phyloP scores from a whole-genome alignment of 2,888 invertebrate genomes.

The Achlya flavicornis region DNA sequence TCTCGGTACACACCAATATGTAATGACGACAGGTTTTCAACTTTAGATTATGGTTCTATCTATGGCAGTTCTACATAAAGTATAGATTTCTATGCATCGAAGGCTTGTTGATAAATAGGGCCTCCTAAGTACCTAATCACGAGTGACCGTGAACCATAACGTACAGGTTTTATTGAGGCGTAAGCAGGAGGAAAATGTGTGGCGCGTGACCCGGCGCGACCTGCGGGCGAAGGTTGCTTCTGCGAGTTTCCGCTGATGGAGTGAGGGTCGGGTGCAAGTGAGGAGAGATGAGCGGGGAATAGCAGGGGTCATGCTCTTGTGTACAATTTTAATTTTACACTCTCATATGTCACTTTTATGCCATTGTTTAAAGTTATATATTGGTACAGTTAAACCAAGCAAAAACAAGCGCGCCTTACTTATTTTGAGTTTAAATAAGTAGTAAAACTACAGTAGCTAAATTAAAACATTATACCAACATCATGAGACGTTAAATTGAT shows the following conservation, averaged over 20 bases:
- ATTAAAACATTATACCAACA: neutral
- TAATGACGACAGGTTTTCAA: too few species aligned
- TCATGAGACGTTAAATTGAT: neutral
- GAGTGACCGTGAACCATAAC: slow-evolving; percentile 41
- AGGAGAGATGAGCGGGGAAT: neutral
- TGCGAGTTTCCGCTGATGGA: neutral
- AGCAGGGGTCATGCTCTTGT: too few species aligned
- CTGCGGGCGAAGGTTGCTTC: neutral
- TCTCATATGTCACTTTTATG: too few species aligned
- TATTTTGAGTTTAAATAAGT: too few species aligned
- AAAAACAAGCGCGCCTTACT: too few species aligned
- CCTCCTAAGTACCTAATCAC: slow-evolving; percentile 32
- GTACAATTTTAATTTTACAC: too few species aligned
- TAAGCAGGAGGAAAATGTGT: slow-evolving; percentile 49
- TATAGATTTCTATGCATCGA: neutral
- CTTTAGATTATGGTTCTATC: neutral
- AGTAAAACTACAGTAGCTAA: neutral
- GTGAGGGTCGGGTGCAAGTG: neutral
- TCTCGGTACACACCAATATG: too few species aligned
- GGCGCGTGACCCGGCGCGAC: slow-evolving; percentile 19
- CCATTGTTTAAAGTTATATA: too few species aligned
- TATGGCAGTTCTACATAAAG: neutral
- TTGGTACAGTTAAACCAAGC: too few species aligned
- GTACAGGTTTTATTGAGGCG: slow-evolving; percentile 42
- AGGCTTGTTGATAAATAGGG: slow-evolving; percentile 29